phyloP scores from a whole-genome alignment of 2,888 invertebrate genomes.

The Andricus quercusramuli region DNA sequence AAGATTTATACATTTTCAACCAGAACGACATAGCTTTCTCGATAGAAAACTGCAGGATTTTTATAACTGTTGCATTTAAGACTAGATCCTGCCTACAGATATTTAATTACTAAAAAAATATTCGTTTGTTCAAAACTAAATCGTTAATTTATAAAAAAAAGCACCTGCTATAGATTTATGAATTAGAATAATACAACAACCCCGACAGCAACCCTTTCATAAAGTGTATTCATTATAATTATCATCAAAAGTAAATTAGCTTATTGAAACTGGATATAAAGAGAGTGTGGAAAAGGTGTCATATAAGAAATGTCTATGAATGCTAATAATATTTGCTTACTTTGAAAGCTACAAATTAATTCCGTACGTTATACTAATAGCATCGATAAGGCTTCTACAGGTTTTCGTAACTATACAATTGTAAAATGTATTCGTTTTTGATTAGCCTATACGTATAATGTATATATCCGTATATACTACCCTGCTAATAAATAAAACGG shows the following conservation, averaged over 20 bases:
- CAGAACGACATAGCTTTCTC: too few relatives aligned
- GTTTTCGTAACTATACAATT: not conserved
- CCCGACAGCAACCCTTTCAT: not conserved
- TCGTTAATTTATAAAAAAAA: too few relatives aligned
- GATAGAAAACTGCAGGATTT: too few relatives aligned
- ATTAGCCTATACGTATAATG: not conserved
- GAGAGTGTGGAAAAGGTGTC: constrained; percentile 12
- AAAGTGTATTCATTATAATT: constrained; percentile 24
- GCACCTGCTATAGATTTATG: too few relatives aligned
- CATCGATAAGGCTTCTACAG: not conserved
- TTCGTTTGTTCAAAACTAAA: too few relatives aligned
- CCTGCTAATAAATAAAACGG: not conserved
- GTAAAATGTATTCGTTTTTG: constrained; percentile 7
- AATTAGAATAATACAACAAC: not conserved
- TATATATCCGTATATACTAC: not conserved
- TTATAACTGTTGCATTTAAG: too few relatives aligned
- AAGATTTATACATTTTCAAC: too few relatives aligned
- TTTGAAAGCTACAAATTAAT: constrained; percentile 18
- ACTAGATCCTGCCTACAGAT: too few relatives aligned
- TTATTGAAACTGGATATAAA: not conserved
- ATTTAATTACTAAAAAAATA: too few relatives aligned
- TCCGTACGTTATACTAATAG: constrained; percentile 18
- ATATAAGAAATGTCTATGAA: constrained; percentile 3
- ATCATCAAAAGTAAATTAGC: not conserved
- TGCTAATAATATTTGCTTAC: constrained; percentile 25